Evolutionary conservation across 1,140 invertebrate genomes (phyloP).

Genomic region (Hylaeus anthracinus): DNA sequence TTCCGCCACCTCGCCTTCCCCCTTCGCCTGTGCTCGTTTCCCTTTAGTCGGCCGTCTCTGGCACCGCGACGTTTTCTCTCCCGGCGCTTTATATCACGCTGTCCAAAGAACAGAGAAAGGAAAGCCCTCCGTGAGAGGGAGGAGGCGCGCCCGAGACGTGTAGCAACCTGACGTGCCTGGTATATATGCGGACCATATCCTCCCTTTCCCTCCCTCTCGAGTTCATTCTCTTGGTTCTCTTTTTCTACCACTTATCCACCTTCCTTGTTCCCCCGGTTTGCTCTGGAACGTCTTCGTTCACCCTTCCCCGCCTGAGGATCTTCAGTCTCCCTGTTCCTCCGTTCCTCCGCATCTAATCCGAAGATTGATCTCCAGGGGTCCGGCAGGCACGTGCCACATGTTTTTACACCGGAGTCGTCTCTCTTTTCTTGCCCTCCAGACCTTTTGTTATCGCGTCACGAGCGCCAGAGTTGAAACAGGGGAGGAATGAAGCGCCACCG

Average conservation of each 20-base stretch:
- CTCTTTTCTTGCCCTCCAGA: neutral
- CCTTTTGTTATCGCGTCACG: slow-evolving; percentile 15
- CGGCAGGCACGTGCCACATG: slow-evolving; percentile 19
- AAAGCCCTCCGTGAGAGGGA: neutral
- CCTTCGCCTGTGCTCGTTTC: slow-evolving; percentile 26
- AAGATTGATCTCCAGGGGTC: slow-evolving; percentile 28
- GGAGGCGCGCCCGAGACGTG: neutral
- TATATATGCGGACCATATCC: neutral
- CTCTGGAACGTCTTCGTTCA: neutral
- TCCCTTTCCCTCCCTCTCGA: neutral
- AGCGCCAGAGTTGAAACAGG: no score
- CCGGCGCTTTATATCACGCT: slow-evolving; percentile 27
- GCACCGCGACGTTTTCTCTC: slow-evolving; percentile 50
- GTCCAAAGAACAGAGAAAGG: slow-evolving; percentile 12
- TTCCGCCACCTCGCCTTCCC: slow-evolving; percentile 23
- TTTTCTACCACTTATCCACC: no score
- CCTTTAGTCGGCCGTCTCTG: slow-evolving; percentile 44
- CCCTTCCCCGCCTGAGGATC: no score
- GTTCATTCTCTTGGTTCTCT: neutral
- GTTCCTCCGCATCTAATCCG: neutral
- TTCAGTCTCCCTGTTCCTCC: neutral
- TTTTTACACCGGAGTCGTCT: neutral
- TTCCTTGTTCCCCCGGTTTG: slow-evolving; percentile 5
- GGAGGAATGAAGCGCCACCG: neutral
- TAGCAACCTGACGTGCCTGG: neutral